phyloP scores from a whole-genome alignment of 2,797 vertebrate species.

The Gephyroberyx darwinii region DNA sequence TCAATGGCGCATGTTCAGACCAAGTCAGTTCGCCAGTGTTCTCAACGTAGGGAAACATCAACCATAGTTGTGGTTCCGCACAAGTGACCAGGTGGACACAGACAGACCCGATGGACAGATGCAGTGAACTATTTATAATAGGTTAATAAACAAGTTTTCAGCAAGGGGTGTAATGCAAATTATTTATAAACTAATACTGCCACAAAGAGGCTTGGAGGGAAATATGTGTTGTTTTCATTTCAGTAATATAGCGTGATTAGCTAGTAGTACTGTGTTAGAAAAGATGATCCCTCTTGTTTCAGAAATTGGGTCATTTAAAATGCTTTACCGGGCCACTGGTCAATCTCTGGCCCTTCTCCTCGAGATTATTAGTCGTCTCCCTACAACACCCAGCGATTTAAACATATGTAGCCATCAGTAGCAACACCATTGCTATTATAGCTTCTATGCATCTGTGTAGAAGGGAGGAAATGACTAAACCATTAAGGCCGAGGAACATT shows the following conservation, averaged over 20 bases:
- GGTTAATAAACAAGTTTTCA: not conserved
- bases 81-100: not conserved
- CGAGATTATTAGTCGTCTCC: no score
- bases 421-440: not conserved
- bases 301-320: no score
- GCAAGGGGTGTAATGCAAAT: not conserved
- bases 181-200: not conserved
- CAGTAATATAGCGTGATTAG: no score
- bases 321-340: no score
- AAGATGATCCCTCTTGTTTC: not conserved
- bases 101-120: not conserved
- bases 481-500: not conserved
- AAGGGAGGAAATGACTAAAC: not conserved
- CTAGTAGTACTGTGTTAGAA: not conserved
- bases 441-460: not conserved
- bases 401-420: no score
- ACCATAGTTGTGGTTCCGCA: constrained; percentile 47
- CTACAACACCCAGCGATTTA: no score
- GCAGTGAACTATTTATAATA: not conserved
- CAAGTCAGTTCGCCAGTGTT: constrained; percentile 18
- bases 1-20: constrained; percentile 72
- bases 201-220: not conserved
- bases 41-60: constrained; percentile 44
- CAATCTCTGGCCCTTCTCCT: no score
- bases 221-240: not conserved